Evolutionary conservation across 2,797 vertebrate genomes (phyloP), one percentile per base, ranked within the genome.

Genomic region (Distichodus sexfasciatus): DNA sequence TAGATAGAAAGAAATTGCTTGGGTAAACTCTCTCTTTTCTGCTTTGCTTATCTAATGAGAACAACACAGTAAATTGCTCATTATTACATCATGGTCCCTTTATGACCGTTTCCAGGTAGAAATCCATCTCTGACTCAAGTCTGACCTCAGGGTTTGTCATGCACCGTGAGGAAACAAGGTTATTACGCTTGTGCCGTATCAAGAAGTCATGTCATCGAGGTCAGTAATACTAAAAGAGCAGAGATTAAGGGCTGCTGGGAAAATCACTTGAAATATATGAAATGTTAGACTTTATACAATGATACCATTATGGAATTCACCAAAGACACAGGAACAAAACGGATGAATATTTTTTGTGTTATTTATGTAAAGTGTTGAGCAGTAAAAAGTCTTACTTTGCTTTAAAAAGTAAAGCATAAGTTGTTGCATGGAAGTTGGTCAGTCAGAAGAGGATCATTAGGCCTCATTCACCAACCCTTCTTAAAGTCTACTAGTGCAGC

Each of bases 141-240:
- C 62, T 72, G 69, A 72, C 36, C 53, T 72, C 69, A 72, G 48
- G 26, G 26, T 46, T 47, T 19, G 69, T 72, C 69, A 65, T 43
- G 50, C 47, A 65, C 51, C 58, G 65, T 66, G 50, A 41, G 17
- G 28, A 60, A 48, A 60, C 23, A 40, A 35, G 38, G 38, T 70
- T 51, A 62, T 47, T 21, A 63, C 8, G 35, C 19, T 12, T 35
- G 26, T 28, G 43, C 10, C 14, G 14, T 8, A 6, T 33, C 40
- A 36, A 54, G 19, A 29, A 11, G 47, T 17, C 44, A 28, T 28
- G 19, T 61, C 36, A 44, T 43, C 59, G 41, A 41, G 35, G 40
- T 21, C 2, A 28, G 41, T 41, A 46, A 50, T 26, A 51, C n/a
- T 38, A 3, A 21, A 6, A 29, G 1, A 23, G 17, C 9, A 17